These are phyloP conservation scores for Brenthis hecate DNA, from an alignment of 2,888 invertebrate species.

Conservation along the genomic window DNA sequence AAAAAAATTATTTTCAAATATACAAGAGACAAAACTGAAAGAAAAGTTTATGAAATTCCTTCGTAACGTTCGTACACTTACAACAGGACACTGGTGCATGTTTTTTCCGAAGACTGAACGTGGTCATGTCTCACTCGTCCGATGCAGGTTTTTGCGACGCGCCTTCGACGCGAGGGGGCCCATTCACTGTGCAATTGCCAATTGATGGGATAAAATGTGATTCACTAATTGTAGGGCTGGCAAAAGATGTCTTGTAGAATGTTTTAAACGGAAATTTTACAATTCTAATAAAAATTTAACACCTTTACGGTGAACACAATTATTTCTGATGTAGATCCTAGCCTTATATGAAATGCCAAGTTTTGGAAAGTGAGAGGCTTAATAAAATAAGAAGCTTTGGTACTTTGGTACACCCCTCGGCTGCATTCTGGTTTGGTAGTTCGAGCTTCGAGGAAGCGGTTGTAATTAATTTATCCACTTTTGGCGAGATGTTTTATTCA, in stretches of 20 bases:
- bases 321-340: no score
- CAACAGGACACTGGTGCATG: constrained; percentile 40
- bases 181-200: constrained; percentile 71
- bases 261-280: background rate
- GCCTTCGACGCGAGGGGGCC: constrained; percentile 60
- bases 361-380: background rate
- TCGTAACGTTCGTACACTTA: constrained; percentile 11
- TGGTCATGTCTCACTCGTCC: constrained; percentile 16
- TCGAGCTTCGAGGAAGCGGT: constrained; percentile 59
- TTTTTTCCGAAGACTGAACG: constrained; percentile 32
- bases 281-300: background rate
- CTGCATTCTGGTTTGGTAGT: constrained; percentile 46
- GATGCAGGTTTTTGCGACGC: constrained; percentile 46
- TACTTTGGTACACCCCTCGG: constrained; percentile 17
- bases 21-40: background rate
- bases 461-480: constrained; percentile 68
- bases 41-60: background rate
- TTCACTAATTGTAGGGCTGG: constrained; percentile 53
- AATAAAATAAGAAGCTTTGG: background rate
- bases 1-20: background rate
- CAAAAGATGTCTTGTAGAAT: background rate
- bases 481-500: constrained; percentile 64
- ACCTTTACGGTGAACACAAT: background rate
- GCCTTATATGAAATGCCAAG: no score
- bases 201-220: constrained; percentile 62